These are phyloP conservation scores for Periophthalmus magnuspinnatus DNA, from an alignment of 2,797 vertebrate genomes.

Conservation along the genomic window DNA sequence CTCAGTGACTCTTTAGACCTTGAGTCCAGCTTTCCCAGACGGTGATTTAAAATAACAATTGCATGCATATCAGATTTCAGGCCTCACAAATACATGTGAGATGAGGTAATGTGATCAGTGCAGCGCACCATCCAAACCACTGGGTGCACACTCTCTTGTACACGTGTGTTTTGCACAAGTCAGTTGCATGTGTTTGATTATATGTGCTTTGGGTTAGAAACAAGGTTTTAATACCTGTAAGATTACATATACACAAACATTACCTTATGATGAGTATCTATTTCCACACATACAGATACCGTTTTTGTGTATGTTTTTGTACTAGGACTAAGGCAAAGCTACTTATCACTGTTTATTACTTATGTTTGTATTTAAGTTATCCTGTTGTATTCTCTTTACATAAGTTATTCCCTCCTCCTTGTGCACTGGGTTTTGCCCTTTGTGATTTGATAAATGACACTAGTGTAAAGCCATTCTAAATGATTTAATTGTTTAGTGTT, in stretches of 20 bases:
- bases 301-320: no score
- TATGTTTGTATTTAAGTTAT: no score
- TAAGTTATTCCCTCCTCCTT: no score
- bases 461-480: background rate
- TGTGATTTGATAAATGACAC: background rate
- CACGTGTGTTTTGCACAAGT: constrained; percentile 16
- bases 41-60: constrained; percentile 83
- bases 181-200: constrained; percentile 29
- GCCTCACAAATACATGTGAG: constrained; percentile 77
- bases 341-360: no score
- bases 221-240: background rate
- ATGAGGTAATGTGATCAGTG: constrained; percentile 81
- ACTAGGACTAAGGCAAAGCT: no score
- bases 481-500: background rate
- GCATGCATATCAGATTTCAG: constrained; percentile 77
- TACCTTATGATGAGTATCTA: no score
- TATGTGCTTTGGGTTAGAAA: constrained; percentile 11
- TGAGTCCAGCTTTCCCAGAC: constrained; percentile 74
- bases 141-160: constrained; percentile 39
- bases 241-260: background rate
- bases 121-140: constrained; percentile 61
- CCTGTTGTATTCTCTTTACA: no score
- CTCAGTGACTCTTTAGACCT: constrained; percentile 69
- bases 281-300: no score
- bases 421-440: background rate